Conservation (phyloP, 2,888 invertebrate genomes). For the Tipula confusa region DNA sequence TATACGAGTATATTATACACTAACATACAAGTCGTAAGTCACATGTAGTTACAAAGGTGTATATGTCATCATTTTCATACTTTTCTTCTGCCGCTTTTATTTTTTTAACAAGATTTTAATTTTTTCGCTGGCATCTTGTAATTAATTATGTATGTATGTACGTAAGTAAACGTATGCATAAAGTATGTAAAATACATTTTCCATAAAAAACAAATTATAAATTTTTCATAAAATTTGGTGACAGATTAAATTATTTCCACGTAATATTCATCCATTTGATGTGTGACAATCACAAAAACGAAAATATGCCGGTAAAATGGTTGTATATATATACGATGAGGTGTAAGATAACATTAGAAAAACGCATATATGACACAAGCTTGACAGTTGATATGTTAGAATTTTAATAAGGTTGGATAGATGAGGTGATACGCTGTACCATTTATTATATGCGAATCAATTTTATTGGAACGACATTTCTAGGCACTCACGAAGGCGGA, state of each 20-base stretch:
- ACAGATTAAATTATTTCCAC: not conserved
- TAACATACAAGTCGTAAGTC: not conserved
- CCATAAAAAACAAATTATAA: not conserved
- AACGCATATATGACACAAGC: not conserved
- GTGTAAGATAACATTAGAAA: not conserved
- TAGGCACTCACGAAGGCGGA: not conserved
- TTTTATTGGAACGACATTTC: not conserved
- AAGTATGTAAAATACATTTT: not conserved
- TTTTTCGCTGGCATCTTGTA: not conserved
- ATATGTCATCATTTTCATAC: not conserved
- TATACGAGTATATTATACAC: not conserved
- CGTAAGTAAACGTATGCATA: not conserved
- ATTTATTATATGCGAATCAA: not conserved
- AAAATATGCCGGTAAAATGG: not conserved
- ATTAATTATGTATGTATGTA: not conserved
- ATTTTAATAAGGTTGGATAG: not conserved
- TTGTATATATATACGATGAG: too few relatives aligned
- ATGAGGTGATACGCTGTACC: not conserved
- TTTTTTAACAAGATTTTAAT: not conserved
- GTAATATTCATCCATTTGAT: not conserved
- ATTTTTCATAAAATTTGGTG: not conserved
- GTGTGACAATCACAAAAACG: not conserved
- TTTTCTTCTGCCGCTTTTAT: not conserved
- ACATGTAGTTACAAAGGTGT: not conserved
- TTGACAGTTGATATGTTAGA: not conserved